phyloP scores from a whole-genome alignment of 2,888 invertebrate genomes.

The Cylindroiulus punctatus region DNA sequence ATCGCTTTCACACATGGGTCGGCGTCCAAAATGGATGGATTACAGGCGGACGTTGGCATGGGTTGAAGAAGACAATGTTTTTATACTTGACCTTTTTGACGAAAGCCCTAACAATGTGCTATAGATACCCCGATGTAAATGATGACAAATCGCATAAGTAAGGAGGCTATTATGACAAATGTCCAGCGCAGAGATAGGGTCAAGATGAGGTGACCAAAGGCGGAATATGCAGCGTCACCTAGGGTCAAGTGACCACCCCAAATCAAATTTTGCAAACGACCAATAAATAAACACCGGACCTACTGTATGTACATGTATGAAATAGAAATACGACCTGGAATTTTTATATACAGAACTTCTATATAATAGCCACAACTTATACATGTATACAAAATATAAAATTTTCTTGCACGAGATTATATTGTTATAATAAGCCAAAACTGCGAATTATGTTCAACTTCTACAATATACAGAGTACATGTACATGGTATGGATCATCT shows the following conservation, averaged over 20 bases:
- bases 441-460: no score
- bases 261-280: not conserved
- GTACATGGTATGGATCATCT: no score
- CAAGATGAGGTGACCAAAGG: conserved; percentile 9
- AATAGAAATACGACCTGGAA: no score
- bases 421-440: no score
- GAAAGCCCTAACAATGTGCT: conserved; percentile 1
- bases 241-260: not conserved
- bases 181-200: conserved; percentile 8
- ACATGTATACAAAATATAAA: no score
- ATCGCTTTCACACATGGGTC: not conserved
- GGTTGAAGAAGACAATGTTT: not conserved
- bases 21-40: not conserved
- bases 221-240: not conserved
- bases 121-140: not conserved
- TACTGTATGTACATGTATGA: no score
- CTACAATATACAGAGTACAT: no score
- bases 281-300: not conserved
- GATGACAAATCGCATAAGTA: conserved; percentile 7
- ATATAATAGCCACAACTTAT: no score
- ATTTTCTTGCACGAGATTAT: no score
- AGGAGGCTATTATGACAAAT: not conserved
- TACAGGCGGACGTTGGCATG: not conserved
- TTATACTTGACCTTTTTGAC: not conserved
- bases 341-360: no score